A percentile compares a stretch with the other conserved stretches of the same genome.
Evolutionary conservation across 2,888 invertebrate species (phyloP).

Genomic region (Folsomia manolachei): DNA sequence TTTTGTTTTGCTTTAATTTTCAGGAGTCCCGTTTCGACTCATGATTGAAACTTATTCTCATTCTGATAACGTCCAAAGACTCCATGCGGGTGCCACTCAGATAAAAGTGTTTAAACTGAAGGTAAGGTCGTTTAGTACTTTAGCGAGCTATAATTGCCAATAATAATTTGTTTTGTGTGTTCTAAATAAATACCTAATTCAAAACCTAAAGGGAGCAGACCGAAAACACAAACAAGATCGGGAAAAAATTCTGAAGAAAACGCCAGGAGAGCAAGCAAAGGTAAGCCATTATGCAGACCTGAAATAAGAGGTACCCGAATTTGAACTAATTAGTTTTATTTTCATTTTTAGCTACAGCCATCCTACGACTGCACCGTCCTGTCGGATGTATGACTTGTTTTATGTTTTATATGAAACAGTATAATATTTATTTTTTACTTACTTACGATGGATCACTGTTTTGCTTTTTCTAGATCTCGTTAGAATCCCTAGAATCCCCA

Average conservation of each 20-base stretch:
- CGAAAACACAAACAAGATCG: slow-evolving; percentile 95
- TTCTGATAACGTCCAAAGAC: slow-evolving; percentile 60
- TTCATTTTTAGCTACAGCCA: too few species aligned
- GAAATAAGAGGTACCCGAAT: too few species aligned
- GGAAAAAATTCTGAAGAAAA: slow-evolving; percentile 85
- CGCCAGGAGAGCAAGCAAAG: slow-evolving; percentile 79
- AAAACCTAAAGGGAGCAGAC: slow-evolving; percentile 77
- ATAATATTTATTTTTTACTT: too few species aligned
- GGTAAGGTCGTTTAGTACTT: neutral
- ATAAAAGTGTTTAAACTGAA: slow-evolving; percentile 77
- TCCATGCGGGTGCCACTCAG: slow-evolving; percentile 94
- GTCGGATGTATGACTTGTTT: slow-evolving; percentile 67
- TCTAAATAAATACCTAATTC: neutral
- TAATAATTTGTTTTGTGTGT: neutral
- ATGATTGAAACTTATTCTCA: slow-evolving; percentile 85
- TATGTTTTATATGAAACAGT: slow-evolving; percentile 11
- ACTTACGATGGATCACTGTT: too few species aligned
- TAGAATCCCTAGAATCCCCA: slow-evolving; percentile 62
- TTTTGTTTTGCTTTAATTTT: too few species aligned
- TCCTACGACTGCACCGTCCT: slow-evolving; percentile 94
- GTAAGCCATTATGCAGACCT: too few species aligned
- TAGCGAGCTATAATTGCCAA: too few species aligned
- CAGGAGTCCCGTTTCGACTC: slow-evolving; percentile 93
- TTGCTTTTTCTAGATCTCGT: slow-evolving; percentile 59
- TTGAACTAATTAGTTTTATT: neutral